These are phyloP conservation scores for Chalcis sispes DNA, from an alignment of 2,888 invertebrate species.

Conservation along the genomic window DNA sequence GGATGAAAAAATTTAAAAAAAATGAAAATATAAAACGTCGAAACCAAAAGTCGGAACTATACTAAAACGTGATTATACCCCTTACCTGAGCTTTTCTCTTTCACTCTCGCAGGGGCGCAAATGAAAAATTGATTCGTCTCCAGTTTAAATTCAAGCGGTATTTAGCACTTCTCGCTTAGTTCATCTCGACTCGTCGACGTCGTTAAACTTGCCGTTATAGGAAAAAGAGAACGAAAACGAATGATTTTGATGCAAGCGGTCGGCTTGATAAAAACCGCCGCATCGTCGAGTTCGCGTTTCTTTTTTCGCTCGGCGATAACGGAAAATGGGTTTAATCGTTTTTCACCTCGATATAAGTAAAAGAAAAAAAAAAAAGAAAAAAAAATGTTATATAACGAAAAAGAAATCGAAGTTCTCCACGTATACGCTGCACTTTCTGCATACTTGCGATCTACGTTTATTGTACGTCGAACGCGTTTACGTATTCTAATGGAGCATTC, in stretches of 20 bases:
- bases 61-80: no score
- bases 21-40: no score
- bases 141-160: slow-evolving; percentile 39
- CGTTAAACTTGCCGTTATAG: no score
- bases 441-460: slow-evolving; percentile 20
- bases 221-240: not conserved
- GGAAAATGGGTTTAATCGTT: slow-evolving; percentile 62
- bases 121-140: slow-evolving; percentile 41
- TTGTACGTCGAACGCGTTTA: not conserved
- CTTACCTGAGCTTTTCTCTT: no score
- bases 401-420: no score
- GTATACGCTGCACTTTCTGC: slow-evolving; percentile 1
- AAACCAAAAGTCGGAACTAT: no score
- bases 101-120: no score
- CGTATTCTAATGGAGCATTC: not conserved
- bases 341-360: slow-evolving; percentile 47
- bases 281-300: not conserved
- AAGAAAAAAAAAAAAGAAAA: slow-evolving; percentile 7
- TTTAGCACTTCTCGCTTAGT: not conserved
- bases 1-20: no score
- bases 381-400: no score
- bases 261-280: slow-evolving; percentile 16
- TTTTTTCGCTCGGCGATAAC: slow-evolving; percentile 42
- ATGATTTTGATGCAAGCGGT: slow-evolving; percentile 31
- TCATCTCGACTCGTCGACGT: no score